Base-by-base conservation (phyloP, 2,888 invertebrate genomes). In the Crossocerus cetratus region DNA sequence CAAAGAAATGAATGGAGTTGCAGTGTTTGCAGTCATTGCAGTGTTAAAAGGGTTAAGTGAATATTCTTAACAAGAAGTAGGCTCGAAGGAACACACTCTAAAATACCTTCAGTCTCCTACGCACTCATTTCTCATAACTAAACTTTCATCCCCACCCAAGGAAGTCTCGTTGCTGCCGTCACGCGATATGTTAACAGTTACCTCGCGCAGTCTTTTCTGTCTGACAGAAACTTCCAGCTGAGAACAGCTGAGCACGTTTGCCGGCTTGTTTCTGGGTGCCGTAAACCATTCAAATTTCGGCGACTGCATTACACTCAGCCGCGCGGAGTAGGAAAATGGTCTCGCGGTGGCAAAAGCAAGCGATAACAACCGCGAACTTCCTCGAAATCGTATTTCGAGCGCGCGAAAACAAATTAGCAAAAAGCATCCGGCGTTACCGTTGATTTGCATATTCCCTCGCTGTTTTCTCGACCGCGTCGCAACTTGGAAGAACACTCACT, bases 371-470 rank as follows among this genome's bases (percentile, higher is more conserved):
- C 16, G 22, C 58, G 32, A 56, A 65, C 44, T 63, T 55, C 45
- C 66, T 32, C 43, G 65, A 54, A 72, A 70, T 63, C 59, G 60
- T 42, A 55, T 68, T 63, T 45, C 13, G 55, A 45, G 62, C 11
- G 60, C 16, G 49, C 14, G 16, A 61, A 68, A 72, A 67, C 65
- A 65, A 74, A 72, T 74, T 74, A 74, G 68, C 62, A 55, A 65
- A 69, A 62, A 69, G 69, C 74, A 62, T 54, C 61, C 66, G 14
- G 61, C 65, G 54, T 42, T 45, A 61, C 54, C 13, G 44, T 58
- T 32, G 32, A 75, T 75, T 75, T 72, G 72, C 72, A 72, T 72
- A 69, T 65, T 63, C 44, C 53, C 62, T 2, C 16, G 59, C 22
- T 49, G 49, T 56, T 65, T 65, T 56, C 59, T 44, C 44, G 62